Conservation (phyloP, 2,113 vertebrate genomes). For the Notarius quadriscutis region DNA sequence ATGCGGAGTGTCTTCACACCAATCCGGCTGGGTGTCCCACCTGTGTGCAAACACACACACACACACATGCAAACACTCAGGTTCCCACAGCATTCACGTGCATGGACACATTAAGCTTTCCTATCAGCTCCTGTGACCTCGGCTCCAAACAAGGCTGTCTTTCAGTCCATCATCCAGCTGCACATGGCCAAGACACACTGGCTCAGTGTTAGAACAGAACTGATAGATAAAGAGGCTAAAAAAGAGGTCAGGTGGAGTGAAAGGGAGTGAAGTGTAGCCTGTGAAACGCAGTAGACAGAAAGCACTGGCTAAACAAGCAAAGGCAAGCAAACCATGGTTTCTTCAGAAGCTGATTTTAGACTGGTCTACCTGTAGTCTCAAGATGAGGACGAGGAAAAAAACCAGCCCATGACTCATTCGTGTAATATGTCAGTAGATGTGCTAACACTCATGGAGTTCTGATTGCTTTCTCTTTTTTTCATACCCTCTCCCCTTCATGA, state of each 20-base stretch:
- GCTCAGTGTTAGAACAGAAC: constrained; percentile 65
- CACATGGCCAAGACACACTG: constrained; percentile 70
- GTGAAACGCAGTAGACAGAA: neutral
- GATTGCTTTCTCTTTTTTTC: neutral
- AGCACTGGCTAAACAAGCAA: constrained; percentile 19
- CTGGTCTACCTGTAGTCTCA: constrained; percentile 25
- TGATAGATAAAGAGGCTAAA: constrained; percentile 39
- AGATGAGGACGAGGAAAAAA: neutral
- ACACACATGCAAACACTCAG: constrained; percentile 51
- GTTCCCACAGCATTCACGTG: constrained; percentile 67
- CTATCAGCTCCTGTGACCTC: constrained; percentile 71
- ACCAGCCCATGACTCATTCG: neutral
- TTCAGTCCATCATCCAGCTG: constrained; percentile 76
- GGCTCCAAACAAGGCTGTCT: constrained; percentile 73
- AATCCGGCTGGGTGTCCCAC: constrained; percentile 54
- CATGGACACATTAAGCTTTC: constrained; percentile 62
- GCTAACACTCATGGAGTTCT: neutral
- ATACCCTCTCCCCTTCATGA: neutral
- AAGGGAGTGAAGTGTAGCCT: constrained; percentile 44
- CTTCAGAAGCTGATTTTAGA: neutral
- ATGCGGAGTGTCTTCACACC: constrained; percentile 36
- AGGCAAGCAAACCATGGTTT: constrained; percentile 25
- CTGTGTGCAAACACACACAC: constrained; percentile 62
- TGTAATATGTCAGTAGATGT: neutral
- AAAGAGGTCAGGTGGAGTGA: constrained; percentile 53